Evolutionary conservation across 2,888 invertebrate species (phyloP), one percentile per base, ranked within the genome.

Genomic region (Drosophila hamatofila): DNA sequence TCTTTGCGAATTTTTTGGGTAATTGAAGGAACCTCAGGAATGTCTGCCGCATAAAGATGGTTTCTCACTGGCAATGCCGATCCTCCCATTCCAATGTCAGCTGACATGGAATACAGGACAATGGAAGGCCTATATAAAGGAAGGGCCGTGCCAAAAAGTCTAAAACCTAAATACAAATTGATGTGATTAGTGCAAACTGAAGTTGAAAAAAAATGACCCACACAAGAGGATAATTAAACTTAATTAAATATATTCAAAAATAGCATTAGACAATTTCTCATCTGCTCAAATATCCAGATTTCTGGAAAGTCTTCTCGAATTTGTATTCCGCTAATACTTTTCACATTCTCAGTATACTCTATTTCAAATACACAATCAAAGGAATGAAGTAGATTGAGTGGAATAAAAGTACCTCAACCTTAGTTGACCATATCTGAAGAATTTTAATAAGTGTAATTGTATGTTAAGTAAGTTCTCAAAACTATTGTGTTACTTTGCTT

Each of bases 1-100:
- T 94, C 92, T 92, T 94, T 94, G 88, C 95, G 93, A 71, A 23
- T 12, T 21, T 41, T 41, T 2, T 41, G 41, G 11, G 18, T 6
- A 21, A 12, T 49, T 54, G 39, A 4, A 8, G 44, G 33, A 35
- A 11, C 14, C 18, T n/a, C 11, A 6, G 37, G 25, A 39, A 12
- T 25, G 2, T 14, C 27, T 18, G 42, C 21, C 30, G 2, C 33
- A 42, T 18, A 21, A 21, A 30, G 30, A 21, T 16, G 33, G 14
- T 21, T 14, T 55, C 7, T 18, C 41, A 42, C 14, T 42, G 21
- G 27, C 55, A 42, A 2, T 2, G 18, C 41, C 39, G 41, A 41
- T 8, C 18, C 51, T 9, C 9, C 5, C 35, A 37, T 35, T 16
- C 33, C 35, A 21, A 52, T n/a, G 23, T 16, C 23, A 23, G 23